These are phyloP conservation scores for Ptychodera flava DNA, from an alignment of 35 echinoderm and acorn worm species.

Conservation along the genomic window DNA sequence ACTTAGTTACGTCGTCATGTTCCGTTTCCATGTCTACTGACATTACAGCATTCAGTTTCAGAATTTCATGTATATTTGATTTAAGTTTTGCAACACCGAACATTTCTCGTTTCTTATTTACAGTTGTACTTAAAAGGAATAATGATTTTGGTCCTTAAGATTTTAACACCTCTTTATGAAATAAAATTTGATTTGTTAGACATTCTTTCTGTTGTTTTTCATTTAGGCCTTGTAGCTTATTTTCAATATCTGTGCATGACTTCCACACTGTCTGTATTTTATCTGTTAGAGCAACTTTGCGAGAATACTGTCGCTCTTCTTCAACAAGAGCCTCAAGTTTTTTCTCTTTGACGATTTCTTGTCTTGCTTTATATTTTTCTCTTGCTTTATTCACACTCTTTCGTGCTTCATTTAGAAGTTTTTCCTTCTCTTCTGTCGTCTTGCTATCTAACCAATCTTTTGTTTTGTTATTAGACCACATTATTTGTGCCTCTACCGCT, in stretches of 20 bases:
- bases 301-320: not conserved
- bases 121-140: conserved; percentile 2
- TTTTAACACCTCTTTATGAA: conserved; percentile 5
- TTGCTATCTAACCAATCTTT: conserved; percentile 9
- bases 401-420: conserved; percentile 3
- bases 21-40: not conserved
- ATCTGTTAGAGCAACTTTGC: not conserved
- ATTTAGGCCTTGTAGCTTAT: not conserved
- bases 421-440: not conserved
- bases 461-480: conserved; percentile 28
- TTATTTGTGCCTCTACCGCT: conserved; percentile 15
- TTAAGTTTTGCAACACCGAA: not conserved
- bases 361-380: not conserved
- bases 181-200: not conserved
- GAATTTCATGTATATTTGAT: not conserved
- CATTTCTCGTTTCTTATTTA: not conserved
- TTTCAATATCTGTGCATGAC: not conserved
- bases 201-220: not conserved
- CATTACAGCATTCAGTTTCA: not conserved
- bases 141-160: conserved; percentile 1
- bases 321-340: not conserved
- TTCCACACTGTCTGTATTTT: not conserved
- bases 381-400: not conserved
- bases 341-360: conserved; percentile 16
- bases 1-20: not conserved